Base-by-base conservation (phyloP, 2,888 invertebrate genomes). In the Tiphia femorata region DNA sequence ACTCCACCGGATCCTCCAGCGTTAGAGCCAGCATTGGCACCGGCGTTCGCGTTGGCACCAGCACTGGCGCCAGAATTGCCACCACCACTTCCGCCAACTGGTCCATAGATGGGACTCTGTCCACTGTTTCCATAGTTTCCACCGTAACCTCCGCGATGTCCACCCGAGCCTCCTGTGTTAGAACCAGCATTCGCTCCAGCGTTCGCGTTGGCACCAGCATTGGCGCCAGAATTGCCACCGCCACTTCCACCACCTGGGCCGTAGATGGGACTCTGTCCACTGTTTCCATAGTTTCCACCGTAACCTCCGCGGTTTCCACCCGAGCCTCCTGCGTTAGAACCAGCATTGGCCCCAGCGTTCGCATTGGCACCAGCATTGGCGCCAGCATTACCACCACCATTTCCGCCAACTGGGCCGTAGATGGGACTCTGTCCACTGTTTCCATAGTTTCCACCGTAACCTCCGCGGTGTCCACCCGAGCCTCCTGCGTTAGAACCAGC, bases 191-290 rank as follows among this genome's bases (percentile, higher is more conserved):
- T 46, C 5, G 58, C 53, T 20, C 41, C 50, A 16, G 63, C 62
- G 42, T 43, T 54, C 3, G 65, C 66, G 12, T 44, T 49, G 6
- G 59, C 62, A 57, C 14, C 49, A 5, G 66, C 62, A 20, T 37
- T 53, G 4, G 52, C 48, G 23, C 12, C 20, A 6, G 56, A 49
- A 5, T 38, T n/a, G 21, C 19, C 19, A 2, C 35, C 21, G 6
- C 3, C 20, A 14, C 27, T 30, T 46, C 46, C 46, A 21, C 46
- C 33, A n/a, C n/a, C n/a, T n/a, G n/a, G n/a, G n/a, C 27, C 27
- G 10, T 27, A 10, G 10, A 10, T 7, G 12, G 37, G n/a, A n/a
- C n/a, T n/a, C n/a, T 7, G 8, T 21, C 25, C 14, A n/a, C 42
- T n/a, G n/a, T 3, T 14, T n/a, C 21, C 20, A 41, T 10, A 17